phyloP scores from a whole-genome alignment of 2,113 vertebrate genomes.

The Neoarius graeffei region DNA sequence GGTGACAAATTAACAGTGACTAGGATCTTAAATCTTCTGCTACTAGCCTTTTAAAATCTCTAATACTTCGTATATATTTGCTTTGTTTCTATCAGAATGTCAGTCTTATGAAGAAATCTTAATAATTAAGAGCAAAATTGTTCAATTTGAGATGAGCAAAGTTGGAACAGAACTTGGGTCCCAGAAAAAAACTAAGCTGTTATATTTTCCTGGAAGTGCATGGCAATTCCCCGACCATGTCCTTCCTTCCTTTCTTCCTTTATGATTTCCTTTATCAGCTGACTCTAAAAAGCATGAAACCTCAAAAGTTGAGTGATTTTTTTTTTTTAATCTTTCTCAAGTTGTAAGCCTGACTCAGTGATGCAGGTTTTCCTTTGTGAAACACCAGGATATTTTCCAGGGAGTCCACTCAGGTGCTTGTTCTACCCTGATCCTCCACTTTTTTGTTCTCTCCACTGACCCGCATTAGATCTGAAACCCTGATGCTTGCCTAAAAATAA shows the following conservation, averaged over 20 bases:
- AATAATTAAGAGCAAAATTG: background rate
- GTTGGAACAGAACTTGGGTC: background rate
- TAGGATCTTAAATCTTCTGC: conserved; percentile 13
- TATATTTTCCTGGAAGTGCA: background rate
- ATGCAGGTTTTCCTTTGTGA: background rate
- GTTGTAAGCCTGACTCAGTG: background rate
- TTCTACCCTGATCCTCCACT: background rate
- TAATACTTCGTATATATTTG: background rate
- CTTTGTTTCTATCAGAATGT: background rate
- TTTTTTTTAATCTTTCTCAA: background rate
- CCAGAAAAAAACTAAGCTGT: background rate
- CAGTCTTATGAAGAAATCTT: background rate
- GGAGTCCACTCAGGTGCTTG: background rate
- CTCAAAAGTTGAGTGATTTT: background rate
- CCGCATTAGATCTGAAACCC: background rate
- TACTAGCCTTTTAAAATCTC: background rate
- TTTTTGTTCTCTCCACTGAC: background rate
- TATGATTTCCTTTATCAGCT: background rate
- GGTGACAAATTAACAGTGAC: background rate
- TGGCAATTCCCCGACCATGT: background rate
- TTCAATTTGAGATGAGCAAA: background rate
- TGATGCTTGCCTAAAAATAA: background rate
- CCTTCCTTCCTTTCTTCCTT: background rate
- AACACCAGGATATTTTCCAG: background rate
- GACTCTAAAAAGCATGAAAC: background rate